phyloP scores from a whole-genome alignment of 1,140 invertebrate species.

The Stratiolaelaps scimitus region DNA sequence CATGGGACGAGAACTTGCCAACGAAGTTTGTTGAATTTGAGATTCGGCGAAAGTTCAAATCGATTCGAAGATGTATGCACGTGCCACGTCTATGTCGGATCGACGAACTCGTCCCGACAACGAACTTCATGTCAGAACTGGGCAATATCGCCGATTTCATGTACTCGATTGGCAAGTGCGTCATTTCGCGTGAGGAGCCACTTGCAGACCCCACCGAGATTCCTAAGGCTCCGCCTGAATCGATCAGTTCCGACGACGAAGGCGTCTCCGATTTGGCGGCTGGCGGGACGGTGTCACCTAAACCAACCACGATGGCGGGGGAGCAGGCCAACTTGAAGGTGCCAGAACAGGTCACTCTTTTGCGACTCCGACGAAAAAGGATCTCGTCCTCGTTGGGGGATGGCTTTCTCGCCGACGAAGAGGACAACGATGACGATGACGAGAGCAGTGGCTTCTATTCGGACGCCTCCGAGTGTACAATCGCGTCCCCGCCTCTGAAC shows the following conservation, averaged over 20 bases:
- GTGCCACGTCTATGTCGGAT: conserved; percentile 9
- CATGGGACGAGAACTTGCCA: conserved; percentile 15
- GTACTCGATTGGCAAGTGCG: conserved; percentile 16
- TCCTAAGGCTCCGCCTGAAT: neutral
- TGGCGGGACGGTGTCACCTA: too few relatives aligned
- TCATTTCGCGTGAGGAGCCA: conserved; percentile 18
- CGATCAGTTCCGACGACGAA: conserved; percentile 20
- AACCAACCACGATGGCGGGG: too few relatives aligned
- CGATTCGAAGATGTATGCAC: conserved; percentile 12
- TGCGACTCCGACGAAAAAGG: too few relatives aligned
- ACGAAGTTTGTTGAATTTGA: conserved; percentile 23
- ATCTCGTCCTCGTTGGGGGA: neutral
- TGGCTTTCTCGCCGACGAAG: conserved; percentile 26
- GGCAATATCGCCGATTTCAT: conserved; percentile 20
- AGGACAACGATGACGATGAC: conserved; percentile 25
- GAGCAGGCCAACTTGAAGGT: too few relatives aligned
- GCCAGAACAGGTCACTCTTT: too few relatives aligned
- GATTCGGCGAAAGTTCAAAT: conserved; percentile 11
- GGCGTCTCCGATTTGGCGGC: neutral
- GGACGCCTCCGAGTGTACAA: conserved; percentile 1
- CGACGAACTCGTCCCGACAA: conserved; percentile 23
- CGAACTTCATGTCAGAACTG: conserved; percentile 26
- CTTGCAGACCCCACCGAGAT: neutral
- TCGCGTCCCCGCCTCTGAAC: neutral
- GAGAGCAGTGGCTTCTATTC: conserved; percentile 24